A percentile compares a stretch with the other conserved stretches of the same genome.
Conservation (phyloP, 2,888 invertebrate species). For the Selenia dentaria region DNA sequence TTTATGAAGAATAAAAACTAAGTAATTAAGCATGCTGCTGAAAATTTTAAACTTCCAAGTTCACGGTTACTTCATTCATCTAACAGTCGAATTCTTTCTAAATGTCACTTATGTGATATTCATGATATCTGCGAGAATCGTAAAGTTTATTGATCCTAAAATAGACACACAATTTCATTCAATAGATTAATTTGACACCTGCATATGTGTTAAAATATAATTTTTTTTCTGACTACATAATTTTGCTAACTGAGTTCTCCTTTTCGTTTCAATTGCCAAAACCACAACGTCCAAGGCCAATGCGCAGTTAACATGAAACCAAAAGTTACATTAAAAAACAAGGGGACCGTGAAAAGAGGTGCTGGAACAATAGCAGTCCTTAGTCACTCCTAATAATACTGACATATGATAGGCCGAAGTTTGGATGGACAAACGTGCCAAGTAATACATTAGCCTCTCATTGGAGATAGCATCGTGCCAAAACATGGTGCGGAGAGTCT, state of each 20-base stretch:
- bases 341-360: conserved; percentile 46
- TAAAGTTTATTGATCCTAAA: conserved; percentile 14
- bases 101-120: conserved; percentile 13
- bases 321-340: conserved; percentile 45
- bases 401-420: conserved; percentile 64
- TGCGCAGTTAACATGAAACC: conserved; percentile 40
- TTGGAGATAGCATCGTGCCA: conserved; percentile 67
- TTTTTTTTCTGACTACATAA: too few relatives aligned
- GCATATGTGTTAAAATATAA: conserved; percentile 6
- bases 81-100: conserved; percentile 7
- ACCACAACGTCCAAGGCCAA: conserved; percentile 45
- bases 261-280: conserved; percentile 39
- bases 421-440: conserved; percentile 64
- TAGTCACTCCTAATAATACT: conserved; percentile 57
- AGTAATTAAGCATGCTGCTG: conserved; percentile 24
- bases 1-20: conserved; percentile 49
- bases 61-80: conserved; percentile 3
- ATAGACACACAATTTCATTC: conserved; percentile 10
- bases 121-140: not conserved
- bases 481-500: conserved; percentile 50
- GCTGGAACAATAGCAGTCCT: conserved; percentile 48
- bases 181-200: too few relatives aligned
- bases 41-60: conserved; percentile 3
- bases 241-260: conserved; percentile 10
- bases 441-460: conserved; percentile 79